These are phyloP conservation scores for Deroptyus accipitrinus DNA, from an alignment of 2,113 vertebrate genomes.

Conservation along the genomic window DNA sequence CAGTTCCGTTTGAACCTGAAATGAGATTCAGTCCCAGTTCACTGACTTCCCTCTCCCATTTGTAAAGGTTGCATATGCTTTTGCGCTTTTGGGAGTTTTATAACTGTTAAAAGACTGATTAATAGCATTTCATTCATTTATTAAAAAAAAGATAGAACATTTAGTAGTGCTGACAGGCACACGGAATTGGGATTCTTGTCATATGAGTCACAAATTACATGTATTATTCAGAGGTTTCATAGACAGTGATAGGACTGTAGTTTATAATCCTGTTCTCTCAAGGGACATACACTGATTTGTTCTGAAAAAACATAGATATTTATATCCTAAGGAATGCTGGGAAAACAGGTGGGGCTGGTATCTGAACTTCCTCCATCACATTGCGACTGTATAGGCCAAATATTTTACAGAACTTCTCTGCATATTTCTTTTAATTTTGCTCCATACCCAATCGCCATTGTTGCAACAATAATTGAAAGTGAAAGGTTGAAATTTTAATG, in stretches of 20 bases:
- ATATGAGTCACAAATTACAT: constrained; percentile 35
- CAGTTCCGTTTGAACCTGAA: neutral
- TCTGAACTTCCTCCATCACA: neutral
- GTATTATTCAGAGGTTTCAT: constrained; percentile 46
- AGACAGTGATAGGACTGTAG: neutral
- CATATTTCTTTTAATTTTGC: neutral
- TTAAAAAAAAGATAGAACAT: neutral
- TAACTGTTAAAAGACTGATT: neutral
- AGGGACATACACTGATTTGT: neutral
- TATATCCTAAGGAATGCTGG: neutral
- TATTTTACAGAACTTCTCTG: neutral
- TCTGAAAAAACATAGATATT: neutral
- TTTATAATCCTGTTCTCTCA: neutral
- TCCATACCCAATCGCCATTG: neutral
- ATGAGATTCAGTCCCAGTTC: neutral
- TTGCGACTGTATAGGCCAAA: neutral
- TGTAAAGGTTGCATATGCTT: neutral
- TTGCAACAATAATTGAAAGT: neutral
- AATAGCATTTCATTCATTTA: neutral
- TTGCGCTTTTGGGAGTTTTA: neutral
- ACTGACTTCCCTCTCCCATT: neutral
- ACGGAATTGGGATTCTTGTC: neutral
- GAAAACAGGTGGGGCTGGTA: neutral
- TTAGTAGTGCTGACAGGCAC: neutral
- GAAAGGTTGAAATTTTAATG: neutral